Base-by-base conservation (phyloP, 37 sponge, comb jelly and placozoan genomes). In the Hormiphora californensis region DNA sequence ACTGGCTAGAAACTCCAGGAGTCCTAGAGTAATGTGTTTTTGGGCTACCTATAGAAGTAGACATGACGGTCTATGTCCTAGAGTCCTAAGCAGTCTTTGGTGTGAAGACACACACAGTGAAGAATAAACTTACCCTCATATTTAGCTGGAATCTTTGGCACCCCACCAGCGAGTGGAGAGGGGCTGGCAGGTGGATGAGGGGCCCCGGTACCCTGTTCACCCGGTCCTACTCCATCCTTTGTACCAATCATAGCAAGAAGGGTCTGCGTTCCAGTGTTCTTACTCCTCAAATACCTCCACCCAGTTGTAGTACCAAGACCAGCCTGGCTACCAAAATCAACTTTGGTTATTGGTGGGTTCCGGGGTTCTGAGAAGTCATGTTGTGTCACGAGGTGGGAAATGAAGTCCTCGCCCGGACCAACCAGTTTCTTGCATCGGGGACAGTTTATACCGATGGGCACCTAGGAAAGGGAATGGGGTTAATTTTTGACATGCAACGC, bases 261-360 rank as follows among this genome's bases (percentile, higher is more conserved):
- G 46, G 81, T 36, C 81, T 73, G 81, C 17, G 81, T 32, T 3
- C 81, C 81, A 3, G 81, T 43, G 81, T 73, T 73, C 81, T 73
- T 73, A 0, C 46, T 73, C 25, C 81, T 3, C 23, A 73, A 43
- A 17, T 73, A 73, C 12, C 81, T 39, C 81, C 81, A 73, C 3
- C 81, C 81, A 73, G 46, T 73, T 19, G 43, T 46, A 1, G 81
- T 73, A 1, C 81, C 81, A 27, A 73, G 81, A 11, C 81, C 81
- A 40, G 81, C 81, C 23, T 73, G 81, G 38, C 81, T 73, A 1
- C 36, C 81, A 21, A 73, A 73, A 17, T 73, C 81, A 43, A 46
- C 81, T 40, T 73, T 73, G 27, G 12, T 36, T n/a, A n/a, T n/a
- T n/a, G 38, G 25, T 1, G 81, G 81, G 9, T 46, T 46, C 23